Evolutionary conservation across 2,113 vertebrate genomes (phyloP), one percentile per base, ranked within the genome.

Genomic region (Hippocampus guttulatus): DNA sequence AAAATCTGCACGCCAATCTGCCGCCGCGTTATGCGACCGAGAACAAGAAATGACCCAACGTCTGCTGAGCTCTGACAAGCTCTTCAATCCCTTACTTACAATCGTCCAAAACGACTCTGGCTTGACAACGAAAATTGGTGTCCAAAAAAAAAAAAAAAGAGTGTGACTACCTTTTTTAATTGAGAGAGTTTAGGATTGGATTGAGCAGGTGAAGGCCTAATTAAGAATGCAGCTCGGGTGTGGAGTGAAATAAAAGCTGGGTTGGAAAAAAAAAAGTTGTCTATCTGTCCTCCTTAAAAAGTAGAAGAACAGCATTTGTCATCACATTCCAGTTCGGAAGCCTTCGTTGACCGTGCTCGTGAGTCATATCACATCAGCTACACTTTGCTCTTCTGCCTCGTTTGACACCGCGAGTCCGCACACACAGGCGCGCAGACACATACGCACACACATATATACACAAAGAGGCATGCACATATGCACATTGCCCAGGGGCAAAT

Each of bases 281-380:
- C 12, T 45, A 15, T 15, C 14, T 15, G 3, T 49, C 15, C 3
- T 16, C 15, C 3, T 49, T 15, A 49, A 49, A 49, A 49, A 49
- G 15, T 15, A 18, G 6, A 23, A 55, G 21, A 55, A 52, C 5
- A 20, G 49, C 1, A 10, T 55, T 11, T 55, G 52, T 23, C 15
- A 51, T 51, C 49, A 51, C 61, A 67, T 20, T 67, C 52, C 71
- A 52, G n/a, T 76, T 62, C 67, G 18, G 1, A 71, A 43, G 58
- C 0, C 43, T 62, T 80, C 72, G 77, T 10, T 65, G 79, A 81
- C 72, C 71, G 64, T 38, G 54, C 70, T 69, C 81, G 80, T 69
- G 69, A 83, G 83, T 86, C 75, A 69, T 70, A 77, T 82, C 66
- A 64, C 70, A 79, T 87, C 80, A 81, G 67, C 64, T 21, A 52